Base-by-base conservation (phyloP, 1,140 invertebrate species). In the Telenomus remus region DNA sequence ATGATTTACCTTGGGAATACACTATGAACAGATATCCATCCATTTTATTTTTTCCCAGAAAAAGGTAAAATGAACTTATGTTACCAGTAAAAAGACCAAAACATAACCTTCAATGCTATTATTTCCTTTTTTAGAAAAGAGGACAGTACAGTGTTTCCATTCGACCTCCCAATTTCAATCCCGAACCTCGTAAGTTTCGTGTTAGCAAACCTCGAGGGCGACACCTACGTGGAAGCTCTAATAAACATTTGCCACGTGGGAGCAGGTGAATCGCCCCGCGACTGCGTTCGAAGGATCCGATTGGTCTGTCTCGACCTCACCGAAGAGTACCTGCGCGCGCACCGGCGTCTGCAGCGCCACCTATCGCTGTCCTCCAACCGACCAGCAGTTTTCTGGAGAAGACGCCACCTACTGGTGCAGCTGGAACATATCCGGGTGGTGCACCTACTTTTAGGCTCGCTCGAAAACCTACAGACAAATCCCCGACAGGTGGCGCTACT, bases 1-100 rank as follows among this genome's bases (percentile, higher is more conserved):
- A 96, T 87, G 94, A 95, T 87, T 87, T 96, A 54, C 93, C 94
- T 1, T 95, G 94, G 94, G 91, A 94, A 81, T 95, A 92, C 84
- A 93, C 91, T 16, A 92, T 93, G 85, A 91, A 92, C 79, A 88
- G 86, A 27, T 95, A 93, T 88, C 95, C 95, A 7, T 91, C 92
- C 0, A 89, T 96, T 37, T 85, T 95, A 11, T 92, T 95, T 71
- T 93, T 94, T 78, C 93, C 93, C 27, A 89, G 91, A 0, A 84
- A 88, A 78, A 90, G 90, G 92, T 93, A 86, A 27, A 3, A 27
- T 27, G 19, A 1, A 27, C 19, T 27, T 6, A 27, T 1, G 6
- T 6, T 1, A 27, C 19, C 19, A 27, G 1, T 27, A 27, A 3
- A 3, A 1, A 6, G 6, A 27, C 1, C 19, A 27, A 27, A 27